phyloP scores from a whole-genome alignment of 2,888 invertebrate species.

The Spatulosminthurus flaviceps region DNA sequence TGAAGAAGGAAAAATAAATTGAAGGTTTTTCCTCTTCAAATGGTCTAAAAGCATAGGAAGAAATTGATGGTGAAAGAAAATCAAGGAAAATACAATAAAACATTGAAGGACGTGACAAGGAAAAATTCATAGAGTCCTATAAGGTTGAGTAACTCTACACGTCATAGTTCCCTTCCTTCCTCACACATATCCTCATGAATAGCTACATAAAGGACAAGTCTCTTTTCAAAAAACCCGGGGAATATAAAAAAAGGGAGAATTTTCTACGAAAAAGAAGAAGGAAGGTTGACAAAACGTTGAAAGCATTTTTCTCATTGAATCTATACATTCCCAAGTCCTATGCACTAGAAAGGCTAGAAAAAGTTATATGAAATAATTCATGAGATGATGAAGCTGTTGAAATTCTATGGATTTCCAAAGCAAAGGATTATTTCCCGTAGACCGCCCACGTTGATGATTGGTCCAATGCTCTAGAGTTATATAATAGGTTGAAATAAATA shows the following conservation, averaged over 20 bases:
- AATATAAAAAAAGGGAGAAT: no score
- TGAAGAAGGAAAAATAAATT: background rate
- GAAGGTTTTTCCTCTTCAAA: background rate
- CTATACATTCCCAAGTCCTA: no score
- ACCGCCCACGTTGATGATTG: no score
- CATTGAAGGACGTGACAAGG: constrained; percentile 43
- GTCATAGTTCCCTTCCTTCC: background rate
- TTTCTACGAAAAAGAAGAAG: background rate
- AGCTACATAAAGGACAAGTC: background rate
- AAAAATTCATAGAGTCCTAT: background rate
- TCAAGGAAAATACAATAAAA: constrained; percentile 45
- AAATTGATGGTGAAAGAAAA: constrained; percentile 25
- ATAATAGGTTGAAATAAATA: background rate
- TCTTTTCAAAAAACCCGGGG: no score
- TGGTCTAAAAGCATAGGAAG: background rate
- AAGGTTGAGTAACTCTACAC: background rate
- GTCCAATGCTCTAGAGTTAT: background rate
- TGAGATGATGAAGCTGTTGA: background rate
- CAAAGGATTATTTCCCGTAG: no score
- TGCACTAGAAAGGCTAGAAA: no score
- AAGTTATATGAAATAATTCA: constrained; percentile 24
- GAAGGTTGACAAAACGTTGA: background rate
- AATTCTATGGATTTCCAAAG: no score
- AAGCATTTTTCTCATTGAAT: background rate
- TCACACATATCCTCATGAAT: constrained; percentile 1